These are phyloP conservation scores for Saimiri boliviensis DNA, from an alignment of 2,113 vertebrate species.

Conservation along the genomic window DNA sequence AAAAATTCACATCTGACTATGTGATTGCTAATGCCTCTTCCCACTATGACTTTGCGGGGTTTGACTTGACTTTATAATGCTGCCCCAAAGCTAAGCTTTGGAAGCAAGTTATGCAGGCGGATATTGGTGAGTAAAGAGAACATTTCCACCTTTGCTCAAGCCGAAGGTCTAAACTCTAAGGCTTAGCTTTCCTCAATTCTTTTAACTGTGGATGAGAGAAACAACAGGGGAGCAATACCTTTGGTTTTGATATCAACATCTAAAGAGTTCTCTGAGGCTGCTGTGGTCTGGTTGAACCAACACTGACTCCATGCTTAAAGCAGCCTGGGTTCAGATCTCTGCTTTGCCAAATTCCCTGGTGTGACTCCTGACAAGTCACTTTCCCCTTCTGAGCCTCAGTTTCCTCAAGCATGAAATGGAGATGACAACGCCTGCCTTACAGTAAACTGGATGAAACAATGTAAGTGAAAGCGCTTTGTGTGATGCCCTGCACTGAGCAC, in stretches of 20 bases:
- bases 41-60: not conserved
- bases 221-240: not conserved
- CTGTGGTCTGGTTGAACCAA: fast-evolving
- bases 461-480: not conserved
- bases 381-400: not conserved
- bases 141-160: not conserved
- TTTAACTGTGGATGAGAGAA: not conserved
- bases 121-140: not conserved
- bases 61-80: not conserved
- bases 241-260: not conserved
- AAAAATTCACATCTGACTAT: not conserved
- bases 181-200: not conserved
- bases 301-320: not conserved
- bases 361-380: not conserved
- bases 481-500: fast-evolving
- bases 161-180: not conserved
- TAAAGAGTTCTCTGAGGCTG: not conserved
- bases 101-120: not conserved
- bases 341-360: not conserved
- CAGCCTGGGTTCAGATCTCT: not conserved
- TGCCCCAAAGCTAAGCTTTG: not conserved
- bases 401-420: not conserved
- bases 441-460: slow-evolving; percentile 37
- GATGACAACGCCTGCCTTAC: not conserved
- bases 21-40: not conserved